phyloP scores from a whole-genome alignment of 2,113 vertebrate species.

The Cololabis saira region DNA sequence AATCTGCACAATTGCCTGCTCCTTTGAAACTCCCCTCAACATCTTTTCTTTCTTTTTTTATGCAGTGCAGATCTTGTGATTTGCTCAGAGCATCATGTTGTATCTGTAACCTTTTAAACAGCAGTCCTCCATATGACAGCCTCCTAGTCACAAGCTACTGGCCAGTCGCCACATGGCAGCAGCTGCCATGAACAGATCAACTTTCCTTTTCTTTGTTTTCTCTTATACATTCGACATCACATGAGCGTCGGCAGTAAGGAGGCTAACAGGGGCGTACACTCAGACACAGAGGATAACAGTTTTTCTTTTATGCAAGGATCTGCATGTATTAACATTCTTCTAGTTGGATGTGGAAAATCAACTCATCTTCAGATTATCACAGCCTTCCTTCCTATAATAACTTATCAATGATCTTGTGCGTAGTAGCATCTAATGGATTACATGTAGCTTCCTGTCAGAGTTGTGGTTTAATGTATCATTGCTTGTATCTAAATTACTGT shows the following conservation, averaged over 20 bases:
- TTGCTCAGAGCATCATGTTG: slow-evolving; percentile 77
- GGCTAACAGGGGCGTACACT: neutral
- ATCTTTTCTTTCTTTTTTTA: slow-evolving; percentile 47
- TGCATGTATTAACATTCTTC: neutral
- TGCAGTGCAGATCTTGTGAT: slow-evolving; percentile 79
- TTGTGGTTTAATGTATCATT: neutral
- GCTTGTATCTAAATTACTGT: neutral
- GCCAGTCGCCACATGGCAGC: slow-evolving; percentile 73
- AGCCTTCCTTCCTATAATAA: neutral
- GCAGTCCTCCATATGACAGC: slow-evolving; percentile 68
- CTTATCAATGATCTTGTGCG: neutral
- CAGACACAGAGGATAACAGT: neutral
- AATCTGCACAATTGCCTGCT: slow-evolving; percentile 30
- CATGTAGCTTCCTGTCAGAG: neutral
- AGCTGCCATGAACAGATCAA: slow-evolving; percentile 59
- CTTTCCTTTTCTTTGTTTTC: slow-evolving; percentile 40
- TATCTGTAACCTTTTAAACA: slow-evolving; percentile 81
- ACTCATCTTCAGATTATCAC: neutral
- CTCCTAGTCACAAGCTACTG: slow-evolving; percentile 81
- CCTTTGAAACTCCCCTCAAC: slow-evolving; percentile 17
- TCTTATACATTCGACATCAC: slow-evolving; percentile 53
- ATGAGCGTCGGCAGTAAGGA: slow-evolving; percentile 38
- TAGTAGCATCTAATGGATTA: neutral
- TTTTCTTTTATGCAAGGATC: neutral
- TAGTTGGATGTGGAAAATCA: neutral